phyloP scores from a whole-genome alignment of 2,888 invertebrate genomes.

The Pterobdella sp. region DNA sequence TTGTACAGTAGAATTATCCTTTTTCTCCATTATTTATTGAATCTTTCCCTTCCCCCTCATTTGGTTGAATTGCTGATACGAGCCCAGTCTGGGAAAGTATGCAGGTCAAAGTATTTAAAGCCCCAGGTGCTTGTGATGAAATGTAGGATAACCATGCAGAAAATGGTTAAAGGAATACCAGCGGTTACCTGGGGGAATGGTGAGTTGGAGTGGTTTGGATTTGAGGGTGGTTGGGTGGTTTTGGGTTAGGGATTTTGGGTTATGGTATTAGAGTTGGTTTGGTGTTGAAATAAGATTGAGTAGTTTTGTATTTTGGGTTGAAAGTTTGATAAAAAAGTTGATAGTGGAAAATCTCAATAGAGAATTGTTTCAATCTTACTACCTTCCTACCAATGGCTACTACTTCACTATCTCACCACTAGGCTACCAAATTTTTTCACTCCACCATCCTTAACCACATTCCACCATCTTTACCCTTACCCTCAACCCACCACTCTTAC shows the following conservation, averaged over 20 bases:
- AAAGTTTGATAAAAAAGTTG: background rate
- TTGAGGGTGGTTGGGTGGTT: background rate
- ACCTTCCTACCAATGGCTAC: background rate
- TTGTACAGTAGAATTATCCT: too few relatives aligned
- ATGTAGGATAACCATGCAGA: slow-evolving; percentile 39
- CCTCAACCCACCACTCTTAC: too few relatives aligned
- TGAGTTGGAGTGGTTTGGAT: background rate
- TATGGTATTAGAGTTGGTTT: background rate
- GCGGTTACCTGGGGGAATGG: slow-evolving; percentile 38
- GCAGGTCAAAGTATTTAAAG: slow-evolving; percentile 39
- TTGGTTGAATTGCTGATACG: background rate
- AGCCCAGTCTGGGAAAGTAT: slow-evolving; percentile 40
- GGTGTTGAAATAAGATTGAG: background rate
- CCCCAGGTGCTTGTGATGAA: slow-evolving; percentile 42
- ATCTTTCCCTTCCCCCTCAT: background rate
- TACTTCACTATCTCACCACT: slow-evolving; percentile 37
- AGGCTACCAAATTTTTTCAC: slow-evolving; percentile 40
- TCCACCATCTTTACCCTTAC: background rate
- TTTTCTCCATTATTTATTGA: too few relatives aligned
- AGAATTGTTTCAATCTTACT: background rate
- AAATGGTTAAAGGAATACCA: slow-evolving; percentile 41
- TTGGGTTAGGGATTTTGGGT: background rate
- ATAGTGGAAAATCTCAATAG: background rate
- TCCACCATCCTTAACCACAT: background rate
- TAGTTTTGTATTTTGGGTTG: background rate